Base-by-base conservation (phyloP, 2,797 vertebrate genomes). In the Tenualosa thibaudeaui region DNA sequence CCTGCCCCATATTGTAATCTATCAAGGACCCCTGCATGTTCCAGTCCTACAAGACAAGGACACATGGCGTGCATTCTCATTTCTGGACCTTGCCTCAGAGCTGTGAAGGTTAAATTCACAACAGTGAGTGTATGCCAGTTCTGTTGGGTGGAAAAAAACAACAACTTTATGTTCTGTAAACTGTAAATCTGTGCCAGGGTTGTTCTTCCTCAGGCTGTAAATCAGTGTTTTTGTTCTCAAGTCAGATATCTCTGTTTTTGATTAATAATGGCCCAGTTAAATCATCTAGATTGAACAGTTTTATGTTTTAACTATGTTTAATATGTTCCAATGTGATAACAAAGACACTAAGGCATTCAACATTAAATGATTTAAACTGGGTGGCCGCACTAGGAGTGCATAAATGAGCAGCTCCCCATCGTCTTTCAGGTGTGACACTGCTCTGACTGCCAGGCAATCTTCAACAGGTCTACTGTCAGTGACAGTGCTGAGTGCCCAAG, bases 1-100 rank as follows among this genome's bases (percentile, higher is more conserved):
- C 19, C 71, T 84, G 83, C 24, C 78, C 83, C 54, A 81, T 26
- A 78, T 37, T 83, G 81, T n/a, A 65, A 51, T 83, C 24, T 86
- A 83, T 51, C 24, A 83, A 58, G 53, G 56, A 81, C 24, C 46
- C n/a, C 37, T 50, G 84, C 60, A 78, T 37, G 43, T 58, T 81
- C 81, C 49, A 53, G 65, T 50, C 31, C 51, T 15, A 40, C 62
- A 24, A 26, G 43, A 84, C 12, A 84, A 24, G 83, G 50, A 19
- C 71, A 78, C 71, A 78, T 78, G 71, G 71, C 43, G 17, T 7
- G 71, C 71, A 46, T 40, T 19, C 71, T 78, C 68, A 0, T 9
- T 19, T 19, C 6, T 78, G 71, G 37, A 40, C 37, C 71, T 22
- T 8, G n/a, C n/a, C 58, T 26, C 8, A 2, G n/a, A 62, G 8